Percentiles rank a stretch among this genome's conserved stretches.
Conservation (phyloP, 2,888 invertebrate species). For the Limulus polyphemus region DNA sequence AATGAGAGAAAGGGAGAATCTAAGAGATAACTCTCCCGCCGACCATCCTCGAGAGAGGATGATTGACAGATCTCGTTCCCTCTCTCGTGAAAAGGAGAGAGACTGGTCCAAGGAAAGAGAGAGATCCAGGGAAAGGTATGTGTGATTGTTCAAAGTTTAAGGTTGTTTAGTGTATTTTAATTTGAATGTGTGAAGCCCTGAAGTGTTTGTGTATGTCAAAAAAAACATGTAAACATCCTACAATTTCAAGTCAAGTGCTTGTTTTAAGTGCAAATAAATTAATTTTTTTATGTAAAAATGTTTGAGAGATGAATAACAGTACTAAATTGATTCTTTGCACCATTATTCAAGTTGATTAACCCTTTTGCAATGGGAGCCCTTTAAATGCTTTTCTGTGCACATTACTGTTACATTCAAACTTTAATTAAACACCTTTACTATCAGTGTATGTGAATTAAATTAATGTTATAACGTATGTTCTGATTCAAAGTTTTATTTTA, state of each 20-base stretch:
- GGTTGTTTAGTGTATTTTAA: no score
- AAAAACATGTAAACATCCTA: neutral
- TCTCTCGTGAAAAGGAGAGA: conserved; percentile 31
- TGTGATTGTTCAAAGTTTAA: neutral
- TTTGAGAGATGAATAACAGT: no score
- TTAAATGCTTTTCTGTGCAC: no score
- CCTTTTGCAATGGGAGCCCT: no score
- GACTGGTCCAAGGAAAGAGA: conserved; percentile 29
- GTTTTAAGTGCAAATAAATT: neutral
- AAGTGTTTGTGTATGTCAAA: neutral
- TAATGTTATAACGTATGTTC: no score
- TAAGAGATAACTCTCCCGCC: conserved; percentile 6
- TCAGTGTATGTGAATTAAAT: no score
- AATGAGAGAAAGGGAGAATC: conserved; percentile 7
- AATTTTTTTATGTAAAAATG: neutral
- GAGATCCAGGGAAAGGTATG: conserved; percentile 23
- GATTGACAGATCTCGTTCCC: conserved; percentile 35
- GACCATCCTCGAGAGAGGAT: conserved; percentile 39
- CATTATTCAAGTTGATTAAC: no score
- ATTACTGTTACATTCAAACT: no score
- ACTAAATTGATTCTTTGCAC: no score
- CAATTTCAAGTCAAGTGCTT: neutral
- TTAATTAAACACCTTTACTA: no score
- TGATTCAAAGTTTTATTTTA: no score
- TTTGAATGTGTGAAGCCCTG: no score